Evolutionary conservation across 92 coral and sea anemone genomes (phyloP).

Genomic region (Zoanthus gigantus): DNA sequence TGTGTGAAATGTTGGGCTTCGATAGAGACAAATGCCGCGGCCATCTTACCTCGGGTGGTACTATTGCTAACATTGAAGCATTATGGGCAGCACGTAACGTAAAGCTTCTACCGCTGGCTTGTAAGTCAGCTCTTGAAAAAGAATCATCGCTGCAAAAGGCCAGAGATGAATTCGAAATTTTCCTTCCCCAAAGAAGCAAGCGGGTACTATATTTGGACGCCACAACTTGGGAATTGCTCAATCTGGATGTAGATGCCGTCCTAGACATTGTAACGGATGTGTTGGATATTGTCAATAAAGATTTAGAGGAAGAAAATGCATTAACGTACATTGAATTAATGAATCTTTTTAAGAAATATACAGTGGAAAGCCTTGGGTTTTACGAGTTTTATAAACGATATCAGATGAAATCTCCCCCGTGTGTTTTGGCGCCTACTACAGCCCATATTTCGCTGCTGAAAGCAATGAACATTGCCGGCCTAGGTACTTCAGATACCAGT

Average conservation of each 20-base stretch:
- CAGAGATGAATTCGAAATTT: conserved; percentile 51
- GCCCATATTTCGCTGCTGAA: conserved; percentile 82
- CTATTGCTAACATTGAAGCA: conserved; percentile 93
- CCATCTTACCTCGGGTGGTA: conserved; percentile 78
- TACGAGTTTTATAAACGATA: conserved; percentile 72
- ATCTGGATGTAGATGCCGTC: conserved; percentile 81
- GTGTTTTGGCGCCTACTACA: conserved; percentile 79
- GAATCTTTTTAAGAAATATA: conserved; percentile 54
- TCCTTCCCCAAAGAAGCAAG: conserved; percentile 64
- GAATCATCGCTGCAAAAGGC: conserved; percentile 71
- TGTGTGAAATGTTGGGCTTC: conserved; percentile 64
- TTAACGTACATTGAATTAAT: conserved; percentile 5
- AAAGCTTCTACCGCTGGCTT: conserved; percentile 79
- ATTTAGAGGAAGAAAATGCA: neutral
- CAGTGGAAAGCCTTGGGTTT: conserved; percentile 74
- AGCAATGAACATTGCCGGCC: conserved; percentile 80
- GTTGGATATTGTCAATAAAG: neutral
- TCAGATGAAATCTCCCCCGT: conserved; percentile 62
- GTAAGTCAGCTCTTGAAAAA: conserved; percentile 75
- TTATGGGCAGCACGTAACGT: conserved; percentile 91
- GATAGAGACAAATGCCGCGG: conserved; percentile 53
- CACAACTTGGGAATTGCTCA: conserved; percentile 86
- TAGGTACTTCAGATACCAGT: conserved; percentile 63
- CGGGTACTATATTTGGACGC: conserved; percentile 54
- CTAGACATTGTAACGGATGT: conserved; percentile 69